Percentiles rank a stretch among this genome's conserved stretches.
phyloP scores from a whole-genome alignment of 1,140 invertebrate species.

The Onthophagus taurus region DNA sequence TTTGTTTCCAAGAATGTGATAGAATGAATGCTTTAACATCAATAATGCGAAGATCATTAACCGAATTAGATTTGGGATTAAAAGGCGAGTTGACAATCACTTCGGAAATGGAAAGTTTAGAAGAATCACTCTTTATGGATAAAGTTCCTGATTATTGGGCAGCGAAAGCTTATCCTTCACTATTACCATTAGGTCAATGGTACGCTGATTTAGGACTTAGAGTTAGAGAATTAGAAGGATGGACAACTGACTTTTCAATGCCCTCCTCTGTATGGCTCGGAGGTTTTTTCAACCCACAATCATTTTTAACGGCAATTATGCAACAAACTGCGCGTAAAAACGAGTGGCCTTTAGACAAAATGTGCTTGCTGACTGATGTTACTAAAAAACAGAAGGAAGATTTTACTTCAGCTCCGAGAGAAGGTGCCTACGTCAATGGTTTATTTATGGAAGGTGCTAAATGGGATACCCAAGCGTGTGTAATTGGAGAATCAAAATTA shows the following conservation, averaged over 20 bases:
- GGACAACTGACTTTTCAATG: slow-evolving; percentile 70
- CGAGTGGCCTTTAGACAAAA: slow-evolving; percentile 91
- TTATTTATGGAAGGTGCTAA: slow-evolving; percentile 90
- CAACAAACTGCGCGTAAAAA: slow-evolving; percentile 91
- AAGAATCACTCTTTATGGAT: slow-evolving; percentile 78
- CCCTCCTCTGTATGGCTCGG: slow-evolving; percentile 84
- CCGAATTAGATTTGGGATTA: slow-evolving; percentile 58
- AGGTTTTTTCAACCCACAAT: slow-evolving; percentile 95
- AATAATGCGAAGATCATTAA: slow-evolving; percentile 72
- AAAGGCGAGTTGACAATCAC: slow-evolving; percentile 87
- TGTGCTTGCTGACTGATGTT: slow-evolving; percentile 90
- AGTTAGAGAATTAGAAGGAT: slow-evolving; percentile 66
- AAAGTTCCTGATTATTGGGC: slow-evolving; percentile 76
- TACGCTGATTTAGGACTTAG: slow-evolving; percentile 75
- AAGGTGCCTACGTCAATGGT: slow-evolving; percentile 85
- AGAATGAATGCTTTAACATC: slow-evolving; percentile 81
- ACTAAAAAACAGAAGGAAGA: slow-evolving; percentile 87
- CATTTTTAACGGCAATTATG: slow-evolving; percentile 94
- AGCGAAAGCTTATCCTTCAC: slow-evolving; percentile 81
- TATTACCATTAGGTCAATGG: slow-evolving; percentile 75
- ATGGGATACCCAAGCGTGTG: slow-evolving; percentile 71
- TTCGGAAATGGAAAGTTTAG: slow-evolving; percentile 81
- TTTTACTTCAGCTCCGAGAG: slow-evolving; percentile 64
- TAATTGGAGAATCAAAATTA: slow-evolving; percentile 71
- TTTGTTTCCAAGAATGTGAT: slow-evolving; percentile 92